Evolutionary conservation across 2,113 vertebrate species (phyloP).

Genomic region (Hassar affinis): DNA sequence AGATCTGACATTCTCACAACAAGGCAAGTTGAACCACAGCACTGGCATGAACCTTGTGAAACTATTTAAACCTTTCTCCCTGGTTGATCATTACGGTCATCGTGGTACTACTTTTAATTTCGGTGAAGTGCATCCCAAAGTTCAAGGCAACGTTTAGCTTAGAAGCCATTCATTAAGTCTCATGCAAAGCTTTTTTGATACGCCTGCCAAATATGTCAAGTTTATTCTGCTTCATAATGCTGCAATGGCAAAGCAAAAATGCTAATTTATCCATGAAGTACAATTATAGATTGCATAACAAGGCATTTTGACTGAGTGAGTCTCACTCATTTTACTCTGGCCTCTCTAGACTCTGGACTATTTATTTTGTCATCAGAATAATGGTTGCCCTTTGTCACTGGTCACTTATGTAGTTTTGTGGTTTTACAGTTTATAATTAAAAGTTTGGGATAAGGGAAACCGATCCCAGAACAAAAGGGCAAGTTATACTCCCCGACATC

Average conservation of each 20-base stretch:
- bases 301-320: conserved; percentile 19
- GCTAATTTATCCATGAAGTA: not conserved
- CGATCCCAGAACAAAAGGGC: conserved; percentile 29
- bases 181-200: not conserved
- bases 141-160: not conserved
- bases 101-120: not conserved
- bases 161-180: not conserved
- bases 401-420: not conserved
- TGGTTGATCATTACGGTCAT: not conserved
- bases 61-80: not conserved
- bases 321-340: conserved; percentile 3
- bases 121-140: not conserved
- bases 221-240: not conserved
- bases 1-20: not conserved
- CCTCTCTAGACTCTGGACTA: not conserved
- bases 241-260: conserved; percentile 11
- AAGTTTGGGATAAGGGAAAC: not conserved
- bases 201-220: conserved; percentile 8
- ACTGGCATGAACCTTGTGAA: not conserved
- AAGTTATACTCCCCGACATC: conserved; percentile 30
- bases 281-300: not conserved
- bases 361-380: not conserved
- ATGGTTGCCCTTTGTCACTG: not conserved
- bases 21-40: not conserved
- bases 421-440: not conserved